phyloP scores from a whole-genome alignment of 2,888 invertebrate species.

The Mythimna lalbum region DNA sequence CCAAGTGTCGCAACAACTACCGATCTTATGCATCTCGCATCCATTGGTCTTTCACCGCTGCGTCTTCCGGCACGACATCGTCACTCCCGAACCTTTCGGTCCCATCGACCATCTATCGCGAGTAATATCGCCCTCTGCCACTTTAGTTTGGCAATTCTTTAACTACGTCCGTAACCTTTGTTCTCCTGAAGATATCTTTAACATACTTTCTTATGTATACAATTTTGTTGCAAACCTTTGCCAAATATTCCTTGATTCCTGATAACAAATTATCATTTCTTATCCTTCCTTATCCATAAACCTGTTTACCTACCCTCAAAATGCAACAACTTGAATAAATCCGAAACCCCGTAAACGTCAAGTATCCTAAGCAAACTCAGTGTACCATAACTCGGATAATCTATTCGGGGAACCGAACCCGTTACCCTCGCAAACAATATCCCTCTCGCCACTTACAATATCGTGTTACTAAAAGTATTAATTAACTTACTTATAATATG shows the following conservation, averaged over 20 bases:
- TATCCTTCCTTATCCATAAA: constrained; percentile 24
- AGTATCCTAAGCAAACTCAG: constrained; percentile 64
- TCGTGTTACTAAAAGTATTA: constrained; percentile 77
- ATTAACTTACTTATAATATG: constrained; percentile 67
- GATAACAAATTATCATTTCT: constrained; percentile 21
- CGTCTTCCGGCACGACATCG: too few relatives aligned
- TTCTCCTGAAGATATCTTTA: too few relatives aligned
- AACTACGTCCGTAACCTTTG: too few relatives aligned
- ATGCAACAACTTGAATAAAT: constrained; percentile 57
- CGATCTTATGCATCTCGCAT: too few relatives aligned
- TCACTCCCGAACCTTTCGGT: too few relatives aligned
- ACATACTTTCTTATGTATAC: neutral
- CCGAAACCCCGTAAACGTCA: constrained; percentile 55
- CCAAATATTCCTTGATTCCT: constrained; percentile 1
- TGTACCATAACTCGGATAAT: constrained; percentile 64
- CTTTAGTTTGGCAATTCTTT: too few relatives aligned
- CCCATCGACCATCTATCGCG: too few relatives aligned
- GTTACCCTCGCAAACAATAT: constrained; percentile 73
- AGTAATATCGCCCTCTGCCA: too few relatives aligned
- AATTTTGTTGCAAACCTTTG: neutral
- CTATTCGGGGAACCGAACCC: constrained; percentile 68
- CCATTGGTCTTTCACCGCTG: too few relatives aligned
- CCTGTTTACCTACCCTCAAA: constrained; percentile 49
- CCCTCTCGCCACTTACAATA: constrained; percentile 68
- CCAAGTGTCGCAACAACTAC: too few relatives aligned